Evolutionary conservation across 2,797 vertebrate species (phyloP), one percentile per base, ranked within the genome.

Genomic region (Arctocebus calabarensis): DNA sequence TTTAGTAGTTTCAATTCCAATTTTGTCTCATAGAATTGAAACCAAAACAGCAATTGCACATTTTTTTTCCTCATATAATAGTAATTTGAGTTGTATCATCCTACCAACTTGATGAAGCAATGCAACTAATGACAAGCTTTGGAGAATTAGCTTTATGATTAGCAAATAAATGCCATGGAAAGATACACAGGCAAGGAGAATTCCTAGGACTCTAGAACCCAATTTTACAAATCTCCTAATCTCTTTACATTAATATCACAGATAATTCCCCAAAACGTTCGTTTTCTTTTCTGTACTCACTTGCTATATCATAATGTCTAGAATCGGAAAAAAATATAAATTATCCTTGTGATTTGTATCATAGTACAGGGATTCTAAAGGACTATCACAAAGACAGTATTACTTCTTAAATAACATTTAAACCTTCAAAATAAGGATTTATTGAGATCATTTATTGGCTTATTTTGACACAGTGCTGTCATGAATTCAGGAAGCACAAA

Each of bases 401-500:
- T 90, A 96, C 73, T n/a, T 87, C 45, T 85, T 84, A 88, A 92
- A 34, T 84, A 92, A 68, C 48, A 79, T 29, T 91, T 6, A 90
- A 79, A 4, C 2, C 4, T 61, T 82, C 20, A 95, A 96, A 94
- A 71, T 78, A 92, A 82, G 29, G 64, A 90, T 78, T 84, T 77
- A 40, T 11, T 96, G 16, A 82, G 20, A 82, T 91, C 85, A 95
- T 14, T 34, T 23, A 71, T 22, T 96, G 71, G 34, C 27, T 95
- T 97, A 66, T 90, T 95, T 96, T 95, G 52, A 96, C 40, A 94
- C 20, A 96, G 37, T 52, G n/a, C 48, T 90, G 17, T 88, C 57
- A 96, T 88, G 83, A 90, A 96, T 25, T 90, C 90, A 93, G 52
- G 40, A 83, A 68, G 90, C 48, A 92, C 5, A 92, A 95, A 85